Conservation (phyloP, 2,797 vertebrate species). For the Potorous gilbertii region DNA sequence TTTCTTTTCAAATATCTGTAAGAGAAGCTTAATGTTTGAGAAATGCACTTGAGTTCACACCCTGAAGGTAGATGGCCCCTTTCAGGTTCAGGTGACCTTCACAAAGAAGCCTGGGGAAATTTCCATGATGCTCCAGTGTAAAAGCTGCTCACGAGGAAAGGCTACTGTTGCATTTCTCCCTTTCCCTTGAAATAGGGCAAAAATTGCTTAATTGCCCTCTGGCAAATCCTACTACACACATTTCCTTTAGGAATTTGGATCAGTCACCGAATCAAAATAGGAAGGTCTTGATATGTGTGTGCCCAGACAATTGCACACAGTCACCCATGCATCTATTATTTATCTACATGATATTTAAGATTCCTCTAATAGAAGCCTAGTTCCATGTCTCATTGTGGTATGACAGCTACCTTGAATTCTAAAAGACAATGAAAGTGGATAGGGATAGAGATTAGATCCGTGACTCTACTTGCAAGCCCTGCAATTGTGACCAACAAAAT, state of each 20-base stretch:
- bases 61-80: background rate
- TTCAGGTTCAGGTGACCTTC: background rate
- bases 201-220: background rate
- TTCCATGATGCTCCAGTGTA: background rate
- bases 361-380: background rate
- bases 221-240: background rate
- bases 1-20: background rate
- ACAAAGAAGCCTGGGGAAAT: background rate
- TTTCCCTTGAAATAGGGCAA: background rate
- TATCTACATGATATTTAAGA: background rate
- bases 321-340: background rate
- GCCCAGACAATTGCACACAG: background rate
- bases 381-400: background rate
- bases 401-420: background rate
- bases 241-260: background rate
- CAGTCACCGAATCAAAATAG: background rate
- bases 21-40: background rate
- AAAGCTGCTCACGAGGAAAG: background rate
- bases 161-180: background rate
- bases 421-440: background rate
- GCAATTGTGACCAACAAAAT: background rate
- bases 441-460: background rate
- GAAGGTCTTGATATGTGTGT: background rate
- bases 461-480: background rate
- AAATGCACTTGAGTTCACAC: slow-evolving; percentile 1